These are phyloP conservation scores for Tamias sibiricus DNA, from an alignment of 2,113 vertebrate genomes.

Conservation along the genomic window DNA sequence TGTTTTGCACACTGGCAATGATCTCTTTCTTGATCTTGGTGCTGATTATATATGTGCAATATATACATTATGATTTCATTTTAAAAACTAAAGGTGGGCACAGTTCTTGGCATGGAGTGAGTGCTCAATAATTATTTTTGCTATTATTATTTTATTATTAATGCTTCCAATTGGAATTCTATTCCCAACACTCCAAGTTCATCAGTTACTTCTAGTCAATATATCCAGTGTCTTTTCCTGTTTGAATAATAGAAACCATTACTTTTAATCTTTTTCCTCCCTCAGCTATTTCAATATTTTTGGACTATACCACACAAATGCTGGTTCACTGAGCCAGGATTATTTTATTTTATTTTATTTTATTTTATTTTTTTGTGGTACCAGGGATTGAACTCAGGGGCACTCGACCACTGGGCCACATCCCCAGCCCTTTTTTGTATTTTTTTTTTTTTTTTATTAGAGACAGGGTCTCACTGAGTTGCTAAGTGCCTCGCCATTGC, in stretches of 20 bases:
- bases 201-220: background rate
- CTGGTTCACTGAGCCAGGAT: background rate
- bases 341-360: too few species aligned
- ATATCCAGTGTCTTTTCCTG: background rate
- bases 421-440: too few species aligned
- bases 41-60: background rate
- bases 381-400: too few species aligned
- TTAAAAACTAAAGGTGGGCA: background rate
- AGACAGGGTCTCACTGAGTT: too few species aligned
- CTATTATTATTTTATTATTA: conserved; percentile 16
- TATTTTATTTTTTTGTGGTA: too few species aligned
- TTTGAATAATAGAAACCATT: conserved; percentile 12
- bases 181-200: background rate
- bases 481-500: too few species aligned
- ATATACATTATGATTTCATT: conserved; percentile 5
- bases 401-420: too few species aligned
- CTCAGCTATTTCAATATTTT: background rate
- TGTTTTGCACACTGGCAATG: background rate
- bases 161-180: background rate
- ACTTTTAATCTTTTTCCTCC: background rate
- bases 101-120: background rate
- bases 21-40: conserved; percentile 8
- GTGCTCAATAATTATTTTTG: background rate
- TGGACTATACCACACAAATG: background rate
- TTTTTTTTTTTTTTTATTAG: too few species aligned